Evolutionary conservation across 2,888 invertebrate species (phyloP).

Genomic region (Acleris literana): DNA sequence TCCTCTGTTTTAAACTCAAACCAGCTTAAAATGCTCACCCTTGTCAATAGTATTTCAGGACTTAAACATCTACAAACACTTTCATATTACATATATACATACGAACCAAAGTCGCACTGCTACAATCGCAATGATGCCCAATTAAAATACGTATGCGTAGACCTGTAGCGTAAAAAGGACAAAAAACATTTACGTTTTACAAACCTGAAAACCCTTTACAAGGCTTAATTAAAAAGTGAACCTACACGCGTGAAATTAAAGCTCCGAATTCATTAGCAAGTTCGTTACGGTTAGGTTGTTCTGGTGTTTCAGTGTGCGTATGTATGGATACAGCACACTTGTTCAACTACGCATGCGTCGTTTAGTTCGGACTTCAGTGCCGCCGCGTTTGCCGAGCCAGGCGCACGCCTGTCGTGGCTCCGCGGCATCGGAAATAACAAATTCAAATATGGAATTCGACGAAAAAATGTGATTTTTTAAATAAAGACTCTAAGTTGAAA

Average conservation of each 20-base stretch:
- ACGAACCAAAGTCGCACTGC: slow-evolving; percentile 37
- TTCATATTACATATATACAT: not conserved
- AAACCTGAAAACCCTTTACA: slow-evolving; percentile 54
- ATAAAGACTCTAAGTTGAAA: slow-evolving; percentile 30
- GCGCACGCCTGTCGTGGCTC: slow-evolving; percentile 61
- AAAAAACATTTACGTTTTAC: slow-evolving; percentile 50
- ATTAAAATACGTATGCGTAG: slow-evolving; percentile 65
- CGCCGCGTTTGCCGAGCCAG: slow-evolving; percentile 50
- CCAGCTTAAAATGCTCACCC: too few relatives aligned
- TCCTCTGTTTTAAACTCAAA: too few relatives aligned
- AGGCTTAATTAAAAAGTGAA: slow-evolving; percentile 38
- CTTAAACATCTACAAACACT: not conserved
- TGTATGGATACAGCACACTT: slow-evolving; percentile 47
- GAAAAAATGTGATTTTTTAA: slow-evolving; percentile 53
- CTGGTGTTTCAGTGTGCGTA: slow-evolving; percentile 67
- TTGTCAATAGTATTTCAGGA: too few relatives aligned
- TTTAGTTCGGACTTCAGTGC: slow-evolving; percentile 58
- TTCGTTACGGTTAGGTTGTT: slow-evolving; percentile 57
- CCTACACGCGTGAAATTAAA: slow-evolving; percentile 40
- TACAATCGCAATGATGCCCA: slow-evolving; percentile 45
- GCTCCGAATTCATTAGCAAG: slow-evolving; percentile 40
- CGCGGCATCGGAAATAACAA: slow-evolving; percentile 46
- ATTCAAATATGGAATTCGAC: slow-evolving; percentile 66
- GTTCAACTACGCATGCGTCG: slow-evolving; percentile 66
- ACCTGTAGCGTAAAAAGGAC: slow-evolving; percentile 53